A percentile compares a stretch with the other conserved stretches of the same genome.
Conservation (phyloP, 2,113 vertebrate species). For the Nasalis larvatus region DNA sequence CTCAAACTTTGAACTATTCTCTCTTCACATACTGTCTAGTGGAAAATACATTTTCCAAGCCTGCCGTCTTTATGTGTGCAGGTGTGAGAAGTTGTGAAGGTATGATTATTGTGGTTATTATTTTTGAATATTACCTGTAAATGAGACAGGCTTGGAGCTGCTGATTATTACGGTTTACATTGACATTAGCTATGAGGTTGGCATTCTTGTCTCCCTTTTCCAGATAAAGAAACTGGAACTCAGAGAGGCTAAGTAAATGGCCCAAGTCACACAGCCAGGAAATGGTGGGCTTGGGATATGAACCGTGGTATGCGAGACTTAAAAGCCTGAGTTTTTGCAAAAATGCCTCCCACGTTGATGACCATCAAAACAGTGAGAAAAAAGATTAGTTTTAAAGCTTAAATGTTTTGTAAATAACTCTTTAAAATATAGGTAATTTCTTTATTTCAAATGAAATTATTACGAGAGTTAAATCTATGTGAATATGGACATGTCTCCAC, state of each 20-base stretch:
- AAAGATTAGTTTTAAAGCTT: background rate
- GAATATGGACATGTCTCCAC: accelerated
- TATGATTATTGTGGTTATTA: background rate
- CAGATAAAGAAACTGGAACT: background rate
- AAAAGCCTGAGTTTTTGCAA: background rate
- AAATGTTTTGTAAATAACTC: background rate
- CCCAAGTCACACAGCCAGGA: background rate
- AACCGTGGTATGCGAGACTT: background rate
- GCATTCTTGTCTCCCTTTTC: background rate
- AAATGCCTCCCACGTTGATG: background rate
- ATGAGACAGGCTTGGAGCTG: background rate
- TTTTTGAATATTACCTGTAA: too few species aligned
- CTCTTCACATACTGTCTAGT: background rate
- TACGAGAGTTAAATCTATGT: background rate
- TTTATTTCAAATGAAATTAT: background rate
- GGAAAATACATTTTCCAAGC: background rate
- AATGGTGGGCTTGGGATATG: background rate
- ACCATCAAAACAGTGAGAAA: background rate
- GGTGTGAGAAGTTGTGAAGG: accelerated
- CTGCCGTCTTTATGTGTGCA: background rate
- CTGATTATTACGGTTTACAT: accelerated
- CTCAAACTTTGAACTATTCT: background rate
- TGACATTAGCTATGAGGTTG: background rate
- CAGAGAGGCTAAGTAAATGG: background rate
- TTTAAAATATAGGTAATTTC: background rate